Evolutionary conservation across 92 coral and sea anemone genomes (phyloP), one percentile per base, ranked within the genome.

Genomic region (Umimayanthus kanabou): DNA sequence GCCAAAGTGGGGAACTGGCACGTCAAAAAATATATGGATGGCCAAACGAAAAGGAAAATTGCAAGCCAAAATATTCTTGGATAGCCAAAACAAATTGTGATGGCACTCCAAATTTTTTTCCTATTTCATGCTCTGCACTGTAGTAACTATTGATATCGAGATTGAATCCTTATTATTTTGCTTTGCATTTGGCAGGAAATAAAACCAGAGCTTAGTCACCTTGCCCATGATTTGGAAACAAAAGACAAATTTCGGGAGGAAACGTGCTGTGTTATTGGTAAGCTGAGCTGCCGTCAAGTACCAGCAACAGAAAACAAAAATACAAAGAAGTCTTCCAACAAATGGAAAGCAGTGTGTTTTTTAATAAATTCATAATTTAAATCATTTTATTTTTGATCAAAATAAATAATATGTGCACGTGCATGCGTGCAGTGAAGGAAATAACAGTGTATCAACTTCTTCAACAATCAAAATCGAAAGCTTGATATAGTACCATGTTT

Each of bases 181-280:
- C 76, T 81, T 58, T 64, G 69, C 25, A 65, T 49, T 76, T 80
- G 66, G 16, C 69, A 97, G 99, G 99, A 95, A 91, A 90, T 95
- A 95, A 97, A 92, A 67, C 98, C 99, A 61, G 99, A 97, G 37
- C 87, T 97, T 22, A 95, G 97, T 86, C 91, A 97, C 88, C 92
- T 97, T 82, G 99, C 99, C 30, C 99, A 95, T 42, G 97, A 95
- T 78, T 89, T 93, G 49, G 94, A 92, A 87, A 93, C 92, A 73
- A 91, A 95, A 85, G 95, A 97, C 88, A 97, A 95, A 88, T 97
- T 95, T 88, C 91, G 99, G 73, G 99, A 95, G 80, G 98, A 97
- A 90, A 97, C 99, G 2, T 97, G 99, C 85, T 97, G 99, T 87
- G 97, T 97, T 58, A 92, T 97, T 76, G 99, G 99, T 97, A 64